A percentile compares a stretch with the other conserved stretches of the same genome.
Conservation (phyloP, 2,113 vertebrate genomes). For the Tychaedon coryphoeus region DNA sequence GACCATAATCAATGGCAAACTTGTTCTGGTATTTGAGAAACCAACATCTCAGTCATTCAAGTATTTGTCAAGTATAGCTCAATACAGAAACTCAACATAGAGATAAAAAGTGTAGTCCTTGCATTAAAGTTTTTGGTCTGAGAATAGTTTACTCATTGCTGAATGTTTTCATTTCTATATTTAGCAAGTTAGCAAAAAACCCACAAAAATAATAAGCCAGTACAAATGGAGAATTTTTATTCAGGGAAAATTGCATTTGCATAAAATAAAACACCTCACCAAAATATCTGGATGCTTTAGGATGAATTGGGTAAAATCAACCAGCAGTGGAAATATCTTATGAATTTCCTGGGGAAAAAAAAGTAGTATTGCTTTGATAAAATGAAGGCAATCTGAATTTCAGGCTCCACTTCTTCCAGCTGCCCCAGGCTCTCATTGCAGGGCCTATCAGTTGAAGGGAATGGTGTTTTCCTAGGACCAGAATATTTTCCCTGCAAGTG, state of each 20-base stretch:
- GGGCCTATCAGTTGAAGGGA: not conserved
- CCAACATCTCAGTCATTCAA: not conserved
- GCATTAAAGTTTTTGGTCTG: not conserved
- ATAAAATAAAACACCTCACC: not conserved
- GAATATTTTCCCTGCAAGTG: not conserved
- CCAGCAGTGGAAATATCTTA: not conserved
- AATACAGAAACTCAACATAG: not conserved
- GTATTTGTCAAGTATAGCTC: not conserved
- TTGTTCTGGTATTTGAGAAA: not conserved
- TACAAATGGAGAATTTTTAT: not conserved
- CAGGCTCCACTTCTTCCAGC: slow-evolving; percentile 29
- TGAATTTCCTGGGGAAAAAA: not conserved
- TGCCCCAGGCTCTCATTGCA: slow-evolving; percentile 23
- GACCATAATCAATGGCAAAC: not conserved
- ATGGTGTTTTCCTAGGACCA: not conserved
- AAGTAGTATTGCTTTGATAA: not conserved
- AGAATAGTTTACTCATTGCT: not conserved
- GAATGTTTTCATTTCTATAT: not conserved
- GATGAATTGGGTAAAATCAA: not conserved
- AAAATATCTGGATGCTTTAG: not conserved
- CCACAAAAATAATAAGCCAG: not conserved
- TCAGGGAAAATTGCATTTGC: not conserved
- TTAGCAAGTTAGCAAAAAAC: not conserved
- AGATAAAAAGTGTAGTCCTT: not conserved
- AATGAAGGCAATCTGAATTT: slow-evolving; percentile 54